Percentiles rank a stretch among this genome's conserved stretches.
These are phyloP conservation scores for Luperina nickerlii DNA, from an alignment of 2,888 invertebrate genomes.

Conservation along the genomic window DNA sequence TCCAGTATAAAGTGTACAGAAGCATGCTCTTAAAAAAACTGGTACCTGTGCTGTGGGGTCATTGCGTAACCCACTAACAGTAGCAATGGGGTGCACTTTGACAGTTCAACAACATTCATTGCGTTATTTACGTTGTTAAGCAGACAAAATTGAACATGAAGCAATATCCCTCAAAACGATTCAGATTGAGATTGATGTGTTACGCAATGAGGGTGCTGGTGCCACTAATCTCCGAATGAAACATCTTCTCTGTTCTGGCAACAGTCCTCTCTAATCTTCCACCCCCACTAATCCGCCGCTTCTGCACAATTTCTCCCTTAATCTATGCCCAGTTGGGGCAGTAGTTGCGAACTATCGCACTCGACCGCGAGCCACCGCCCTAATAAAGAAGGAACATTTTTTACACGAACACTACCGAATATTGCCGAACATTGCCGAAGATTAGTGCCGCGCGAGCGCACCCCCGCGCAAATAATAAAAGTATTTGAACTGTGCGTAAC, in stretches of 20 bases:
- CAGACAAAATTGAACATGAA: too few species aligned
- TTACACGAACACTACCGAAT: slow-evolving; percentile 66
- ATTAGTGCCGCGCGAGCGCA: slow-evolving; percentile 66
- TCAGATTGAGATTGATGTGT: too few species aligned
- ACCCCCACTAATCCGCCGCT: slow-evolving; percentile 24
- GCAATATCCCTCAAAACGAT: too few species aligned
- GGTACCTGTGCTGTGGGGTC: too few species aligned
- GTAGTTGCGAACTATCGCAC: slow-evolving; percentile 70
- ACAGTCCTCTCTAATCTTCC: background rate
- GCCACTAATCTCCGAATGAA: background rate
- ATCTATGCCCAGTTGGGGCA: slow-evolving; percentile 59
- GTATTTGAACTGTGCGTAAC: slow-evolving; percentile 66
- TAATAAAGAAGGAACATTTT: slow-evolving; percentile 67
- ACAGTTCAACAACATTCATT: too few species aligned
- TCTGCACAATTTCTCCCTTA: slow-evolving; percentile 45
- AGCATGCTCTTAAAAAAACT: background rate
- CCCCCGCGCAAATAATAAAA: slow-evolving; percentile 63
- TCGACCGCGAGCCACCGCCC: slow-evolving; percentile 64
- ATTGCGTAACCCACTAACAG: too few species aligned
- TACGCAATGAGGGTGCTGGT: background rate
- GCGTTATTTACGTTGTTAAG: too few species aligned
- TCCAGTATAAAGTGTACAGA: background rate
- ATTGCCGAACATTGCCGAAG: slow-evolving; percentile 65
- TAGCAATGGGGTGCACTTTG: too few species aligned
- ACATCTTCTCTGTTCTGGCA: background rate